A percentile compares a stretch with the other conserved stretches of the same genome.
phyloP scores from a whole-genome alignment of 2,797 vertebrate species.

The Microcaecilia unicolor region DNA sequence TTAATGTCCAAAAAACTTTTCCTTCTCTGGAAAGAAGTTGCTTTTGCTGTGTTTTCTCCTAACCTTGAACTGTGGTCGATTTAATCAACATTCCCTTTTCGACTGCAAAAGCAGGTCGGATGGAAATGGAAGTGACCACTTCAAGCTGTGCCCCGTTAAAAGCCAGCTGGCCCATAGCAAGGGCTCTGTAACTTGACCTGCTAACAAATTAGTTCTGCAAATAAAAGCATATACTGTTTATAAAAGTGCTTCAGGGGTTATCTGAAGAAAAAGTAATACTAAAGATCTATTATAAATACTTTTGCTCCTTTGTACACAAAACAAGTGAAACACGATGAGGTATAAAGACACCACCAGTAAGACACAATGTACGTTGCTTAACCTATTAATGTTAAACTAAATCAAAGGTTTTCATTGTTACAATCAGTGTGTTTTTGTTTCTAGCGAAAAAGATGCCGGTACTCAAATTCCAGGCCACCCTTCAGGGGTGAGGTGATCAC shows the following conservation, averaged over 20 bases:
- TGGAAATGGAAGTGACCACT: constrained; percentile 25
- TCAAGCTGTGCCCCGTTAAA: constrained; percentile 20
- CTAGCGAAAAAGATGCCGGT: no score
- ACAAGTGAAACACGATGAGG: neutral
- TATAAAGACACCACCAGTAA: rapidly evolving
- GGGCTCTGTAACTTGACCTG: constrained; percentile 24
- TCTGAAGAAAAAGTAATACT: constrained; percentile 1
- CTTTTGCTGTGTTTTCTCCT: constrained; percentile 14
- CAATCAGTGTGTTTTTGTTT: no score
- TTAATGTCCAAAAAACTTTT: constrained; percentile 3
- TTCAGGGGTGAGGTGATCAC: no score
- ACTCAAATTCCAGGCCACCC: no score
- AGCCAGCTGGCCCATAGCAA: constrained; percentile 26
- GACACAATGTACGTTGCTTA: no score
- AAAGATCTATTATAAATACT: neutral
- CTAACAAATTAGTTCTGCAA: constrained; percentile 17
- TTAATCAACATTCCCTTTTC: constrained; percentile 22
- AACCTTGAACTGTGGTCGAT: constrained; percentile 17
- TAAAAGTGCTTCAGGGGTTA: constrained; percentile 11
- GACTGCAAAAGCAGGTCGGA: constrained; percentile 7
- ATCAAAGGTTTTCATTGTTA: no score
- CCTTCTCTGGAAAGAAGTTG: neutral
- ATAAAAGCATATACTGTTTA: neutral
- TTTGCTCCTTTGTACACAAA: neutral
- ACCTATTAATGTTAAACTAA: no score